Evolutionary conservation across 2,113 vertebrate genomes (phyloP), one percentile per base, ranked within the genome.

Genomic region (Corapipo altera): DNA sequence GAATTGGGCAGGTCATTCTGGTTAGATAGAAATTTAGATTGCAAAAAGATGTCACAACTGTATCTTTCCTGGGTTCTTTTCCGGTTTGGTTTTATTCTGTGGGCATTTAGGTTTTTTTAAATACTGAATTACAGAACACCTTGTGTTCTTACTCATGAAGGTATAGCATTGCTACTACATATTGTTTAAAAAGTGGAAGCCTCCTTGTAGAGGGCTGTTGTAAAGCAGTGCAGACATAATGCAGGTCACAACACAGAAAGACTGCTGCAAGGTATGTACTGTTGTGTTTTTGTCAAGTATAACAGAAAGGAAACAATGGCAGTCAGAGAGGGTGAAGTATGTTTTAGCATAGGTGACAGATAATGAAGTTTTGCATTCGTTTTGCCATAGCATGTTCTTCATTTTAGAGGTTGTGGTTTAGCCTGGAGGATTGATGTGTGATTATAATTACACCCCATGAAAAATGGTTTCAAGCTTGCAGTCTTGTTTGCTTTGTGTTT

Each of bases 381-480:
- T 81, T 87, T 95, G 91, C 71, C 33, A 41, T 49, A 18, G 11
- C 24, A n/a, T 52, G 12, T 62, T 88, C 35, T 83, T 90, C 20
- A 12, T 87, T 76, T 64, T 72, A 58, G 32, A 75, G 15, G 27
- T 35, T 76, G 44, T 58, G 27, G 32, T 72, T 49, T 59, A 85
- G 32, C 35, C 43, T 30, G 17, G 22, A 69, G 78, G 52, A 93
- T 22, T 94, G 67, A 93, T 83, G 13, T 74, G 75, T 91, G 72
- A 57, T 80, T 94, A 73, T 91, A 95, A 91, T 96, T 95, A 80
- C 8, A 91, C 33, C 46, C 59, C n/a, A n/a, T 66, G 33, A 96
- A 24, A 93, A 96, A 93, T 33, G 3, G 37, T 80, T 95, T 92
- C 43, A 84, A 89, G 37, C 52, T 88, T 76, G 54, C 46, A 91